Evolutionary conservation across 2,113 vertebrate species (phyloP), one percentile per base, ranked within the genome.

Genomic region (Carettochelys insculpta): DNA sequence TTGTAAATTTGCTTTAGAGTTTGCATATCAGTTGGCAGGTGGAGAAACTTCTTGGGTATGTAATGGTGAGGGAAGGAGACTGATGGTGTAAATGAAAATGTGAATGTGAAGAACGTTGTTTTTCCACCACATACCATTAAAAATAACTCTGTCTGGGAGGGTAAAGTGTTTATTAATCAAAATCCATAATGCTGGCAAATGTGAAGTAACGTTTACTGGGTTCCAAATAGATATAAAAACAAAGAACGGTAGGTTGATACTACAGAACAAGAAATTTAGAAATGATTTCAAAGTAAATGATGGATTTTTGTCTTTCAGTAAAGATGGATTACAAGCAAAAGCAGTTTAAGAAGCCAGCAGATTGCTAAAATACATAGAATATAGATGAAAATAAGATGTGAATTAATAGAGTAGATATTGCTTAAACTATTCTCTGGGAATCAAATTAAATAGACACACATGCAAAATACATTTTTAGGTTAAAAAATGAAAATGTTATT

Each of bases 1-100:
- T 7, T 17, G 47, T 47, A n/a, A 3, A 19, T 2, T 0, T 1
- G 0, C 45, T 10, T 53, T 25, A 50, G 54, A 75, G 85, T 79
- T 53, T 13, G 82, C 41, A 54, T 2, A 0, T 3, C 47, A 0
- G 1, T 43, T 76, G 91, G 41, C 54, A 7, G 14, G 11, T 0
- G 16, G 29, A 85, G 65, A 51, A 77, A 56, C 71, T 25, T 1
- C 43, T 78, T 78, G n/a, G 6, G 27, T 20, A 78, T 22, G 50
- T 2, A 51, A 90, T 68, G 85, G 82, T 14, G 19, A 41, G 84
- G 48, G 51, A 1, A 3, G 73, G 38, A 24, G 65, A 41, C 38
- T 20, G 38, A n/a, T 71, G 65, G 11, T 71, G 24, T 71, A 20
- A 71, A 71, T 24, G 19, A 34, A 41, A 41, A 71, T 24, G 24